These are phyloP conservation scores for Kryphioiulus occultus DNA, from an alignment of 2,888 invertebrate species.

Conservation along the genomic window DNA sequence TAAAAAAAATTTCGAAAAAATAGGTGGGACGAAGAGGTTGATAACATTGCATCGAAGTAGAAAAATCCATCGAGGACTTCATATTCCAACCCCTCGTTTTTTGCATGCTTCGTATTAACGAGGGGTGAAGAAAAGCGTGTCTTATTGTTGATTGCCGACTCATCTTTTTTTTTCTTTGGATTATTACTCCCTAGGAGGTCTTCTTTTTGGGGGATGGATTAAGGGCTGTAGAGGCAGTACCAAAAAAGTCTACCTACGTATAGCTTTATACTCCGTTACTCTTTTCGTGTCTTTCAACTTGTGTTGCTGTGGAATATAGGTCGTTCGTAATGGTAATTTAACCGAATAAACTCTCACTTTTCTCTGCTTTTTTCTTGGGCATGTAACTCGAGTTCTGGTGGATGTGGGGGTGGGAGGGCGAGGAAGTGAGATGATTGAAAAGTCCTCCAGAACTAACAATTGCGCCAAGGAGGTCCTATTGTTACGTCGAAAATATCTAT, in stretches of 20 bases:
- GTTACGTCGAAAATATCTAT: constrained; percentile 9
- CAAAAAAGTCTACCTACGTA: neutral
- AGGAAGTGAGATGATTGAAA: constrained; percentile 17
- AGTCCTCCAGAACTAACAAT: constrained; percentile 23
- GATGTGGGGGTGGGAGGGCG: neutral
- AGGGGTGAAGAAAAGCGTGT: neutral
- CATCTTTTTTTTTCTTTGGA: neutral
- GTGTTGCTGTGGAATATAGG: neutral
- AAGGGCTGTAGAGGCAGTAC: neutral
- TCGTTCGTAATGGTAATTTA: constrained; percentile 23
- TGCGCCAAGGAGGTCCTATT: constrained; percentile 17
- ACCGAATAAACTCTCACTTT: constrained; percentile 3
- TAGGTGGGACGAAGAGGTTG: too few relatives aligned
- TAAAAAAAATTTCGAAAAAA: too few relatives aligned
- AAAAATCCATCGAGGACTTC: neutral
- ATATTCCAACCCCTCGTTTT: neutral
- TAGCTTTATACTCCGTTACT: neutral
- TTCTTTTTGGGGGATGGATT: neutral
- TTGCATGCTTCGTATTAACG: neutral
- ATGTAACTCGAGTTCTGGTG: neutral
- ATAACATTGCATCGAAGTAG: neutral
- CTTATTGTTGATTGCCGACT: constrained; percentile 8
- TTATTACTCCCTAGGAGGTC: neutral
- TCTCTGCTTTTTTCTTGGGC: neutral
- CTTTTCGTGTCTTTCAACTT: neutral